These are phyloP conservation scores for Lycophotia porphyrea DNA, from an alignment of 2,888 invertebrate species.

Conservation along the genomic window DNA sequence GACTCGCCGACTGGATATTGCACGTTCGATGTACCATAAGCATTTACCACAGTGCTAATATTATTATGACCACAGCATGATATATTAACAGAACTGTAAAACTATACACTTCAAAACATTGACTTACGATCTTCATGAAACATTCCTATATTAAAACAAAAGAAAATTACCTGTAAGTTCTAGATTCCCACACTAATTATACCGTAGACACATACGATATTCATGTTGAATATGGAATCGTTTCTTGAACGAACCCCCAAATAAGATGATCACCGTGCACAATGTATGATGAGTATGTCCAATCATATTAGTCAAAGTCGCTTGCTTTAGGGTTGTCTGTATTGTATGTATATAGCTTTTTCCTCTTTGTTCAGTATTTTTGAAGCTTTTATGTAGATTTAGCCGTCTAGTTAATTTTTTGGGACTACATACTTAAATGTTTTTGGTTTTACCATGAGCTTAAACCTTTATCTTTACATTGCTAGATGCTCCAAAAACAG, in stretches of 20 bases:
- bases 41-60: background rate
- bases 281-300: conserved; percentile 63
- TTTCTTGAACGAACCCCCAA: conserved; percentile 47
- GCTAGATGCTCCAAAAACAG: background rate
- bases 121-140: background rate
- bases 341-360: background rate
- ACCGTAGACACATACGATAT: conserved; percentile 13
- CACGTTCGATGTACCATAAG: background rate
- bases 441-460: too few species aligned
- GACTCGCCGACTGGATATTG: background rate
- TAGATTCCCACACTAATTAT: conserved; percentile 58
- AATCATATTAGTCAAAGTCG: conserved; percentile 61
- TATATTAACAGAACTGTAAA: background rate
- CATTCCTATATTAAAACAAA: background rate
- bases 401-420: background rate
- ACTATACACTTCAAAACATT: background rate
- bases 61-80: background rate
- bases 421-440: background rate
- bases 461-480: too few species aligned
- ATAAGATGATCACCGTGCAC: conserved; percentile 54
- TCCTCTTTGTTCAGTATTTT: background rate
- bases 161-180: background rate
- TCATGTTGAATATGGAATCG: conserved; percentile 27
- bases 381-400: background rate
- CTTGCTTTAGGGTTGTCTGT: conserved; percentile 36